Base-by-base conservation (phyloP, 2,113 vertebrate genomes). In the Odocoileus hemionus region DNA sequence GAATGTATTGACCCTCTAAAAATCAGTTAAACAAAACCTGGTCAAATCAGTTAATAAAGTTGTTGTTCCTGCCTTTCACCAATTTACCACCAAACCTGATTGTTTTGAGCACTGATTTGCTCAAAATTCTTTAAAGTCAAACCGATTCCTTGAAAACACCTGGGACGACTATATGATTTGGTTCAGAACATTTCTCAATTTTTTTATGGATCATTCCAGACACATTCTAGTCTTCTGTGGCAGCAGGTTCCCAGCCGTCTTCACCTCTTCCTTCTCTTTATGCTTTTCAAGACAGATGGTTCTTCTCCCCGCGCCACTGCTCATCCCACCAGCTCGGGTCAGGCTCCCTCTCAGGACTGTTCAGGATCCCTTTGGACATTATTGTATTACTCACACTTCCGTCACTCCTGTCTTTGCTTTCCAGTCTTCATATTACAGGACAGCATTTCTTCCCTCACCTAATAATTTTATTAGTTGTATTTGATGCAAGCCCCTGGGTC, bases 251-350 rank as follows among this genome's bases (percentile, higher is more conserved):
- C 21, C 12, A 26, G 15, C 54, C n/a, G 30, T 80, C 70, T 14
- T n/a, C 12, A 61, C 52, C 11, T 55, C 19, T 89, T 80, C 19
- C 17, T 85, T 80, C 43, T 79, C 8, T 55, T 83, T 54, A 6
- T 86, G 23, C 8, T 60, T 67, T 54, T 74, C 14, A 36, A 43
- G 67, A 89, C 85, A 79, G 58, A 30, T 6, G 1, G 17, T 33
- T 39, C 7, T 5, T 88, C 3, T 85, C 11, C 1, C 0, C 70
- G 28, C 0, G 36, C 4, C n/a, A 21, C 1, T 39, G 2, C 36
- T 28, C 14, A 23, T 43, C 39, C 57, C 6, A 30, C 5, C 43
- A n/a, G 11, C 47, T 90, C 57, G 39, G 43, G 11, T n/a, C 36
- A 33, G 52, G 6, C 19, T 88, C 43, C 4, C 19, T 52, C 43